Conservation (phyloP, 2,797 vertebrate species). For the Gorsachius magnificus region DNA sequence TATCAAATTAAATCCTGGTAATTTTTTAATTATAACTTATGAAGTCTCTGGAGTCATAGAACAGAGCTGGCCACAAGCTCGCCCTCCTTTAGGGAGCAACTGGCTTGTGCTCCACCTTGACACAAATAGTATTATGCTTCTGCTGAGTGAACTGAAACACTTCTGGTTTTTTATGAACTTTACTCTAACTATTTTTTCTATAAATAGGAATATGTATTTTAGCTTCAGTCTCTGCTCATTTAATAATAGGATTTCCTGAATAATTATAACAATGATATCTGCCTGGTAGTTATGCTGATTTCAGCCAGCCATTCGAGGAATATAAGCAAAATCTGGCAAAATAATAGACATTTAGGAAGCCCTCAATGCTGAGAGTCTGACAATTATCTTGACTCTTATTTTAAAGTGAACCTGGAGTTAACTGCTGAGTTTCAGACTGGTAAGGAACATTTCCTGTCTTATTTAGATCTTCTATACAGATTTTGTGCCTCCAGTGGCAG, state of each 20-base stretch:
- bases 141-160: not conserved
- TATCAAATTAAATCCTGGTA: not conserved
- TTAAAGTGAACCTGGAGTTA: not conserved
- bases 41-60: not conserved
- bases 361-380: not conserved
- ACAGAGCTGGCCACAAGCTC: not conserved
- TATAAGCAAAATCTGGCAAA: not conserved
- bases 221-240: not conserved
- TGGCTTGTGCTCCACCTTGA: fast-evolving
- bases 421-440: not conserved
- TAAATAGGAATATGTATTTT: not conserved
- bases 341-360: not conserved
- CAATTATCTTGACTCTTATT: not conserved
- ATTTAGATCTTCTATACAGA: not conserved
- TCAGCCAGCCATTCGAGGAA: not conserved
- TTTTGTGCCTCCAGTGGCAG: not conserved
- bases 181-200: not conserved
- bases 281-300: not conserved
- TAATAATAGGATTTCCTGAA: not conserved
- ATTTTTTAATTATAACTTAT: not conserved
- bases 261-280: not conserved
- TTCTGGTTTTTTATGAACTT: not conserved
- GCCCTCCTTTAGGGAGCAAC: not conserved
- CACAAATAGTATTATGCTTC: not conserved
- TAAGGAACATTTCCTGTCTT: not conserved